Evolutionary conservation across 2,888 invertebrate genomes (phyloP).

Genomic region (Carcina quercana): DNA sequence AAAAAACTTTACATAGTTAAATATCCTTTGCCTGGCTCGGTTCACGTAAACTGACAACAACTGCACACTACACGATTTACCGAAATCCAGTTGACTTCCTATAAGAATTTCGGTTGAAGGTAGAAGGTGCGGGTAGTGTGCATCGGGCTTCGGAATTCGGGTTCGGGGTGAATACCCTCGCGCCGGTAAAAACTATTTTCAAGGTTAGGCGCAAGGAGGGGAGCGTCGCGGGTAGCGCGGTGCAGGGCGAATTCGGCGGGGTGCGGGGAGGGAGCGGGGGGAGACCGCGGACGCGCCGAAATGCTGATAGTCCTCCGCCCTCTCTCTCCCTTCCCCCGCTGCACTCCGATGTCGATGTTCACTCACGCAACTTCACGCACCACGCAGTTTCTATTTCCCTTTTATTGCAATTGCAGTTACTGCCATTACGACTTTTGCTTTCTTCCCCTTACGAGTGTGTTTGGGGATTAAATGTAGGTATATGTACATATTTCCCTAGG

Average conservation of each 20-base stretch:
- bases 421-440: no score
- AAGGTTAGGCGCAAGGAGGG: slow-evolving; percentile 68
- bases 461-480: no score
- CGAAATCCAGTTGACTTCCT: slow-evolving; percentile 29
- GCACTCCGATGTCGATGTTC: slow-evolving; percentile 27
- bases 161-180: slow-evolving; percentile 74
- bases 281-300: slow-evolving; percentile 64
- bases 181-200: slow-evolving; percentile 73
- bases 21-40: slow-evolving; percentile 62
- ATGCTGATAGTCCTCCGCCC: slow-evolving; percentile 61
- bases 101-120: slow-evolving; percentile 38
- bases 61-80: slow-evolving; percentile 39
- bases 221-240: slow-evolving; percentile 56
- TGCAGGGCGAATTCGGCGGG: slow-evolving; percentile 63
- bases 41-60: slow-evolving; percentile 51
- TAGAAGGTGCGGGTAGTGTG: slow-evolving; percentile 51
- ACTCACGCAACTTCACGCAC: not conserved
- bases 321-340: slow-evolving; percentile 27
- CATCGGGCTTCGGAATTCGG: slow-evolving; percentile 61
- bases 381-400: not conserved
- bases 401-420: not conserved
- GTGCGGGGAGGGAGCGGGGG: slow-evolving; percentile 33
- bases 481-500: no score
- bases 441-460: no score
- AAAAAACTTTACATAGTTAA: slow-evolving; percentile 64